A percentile compares a stretch with the other conserved stretches of the same genome.
These are phyloP conservation scores for Danio tinwini DNA, from an alignment of 2,797 vertebrate genomes.

Conservation along the genomic window DNA sequence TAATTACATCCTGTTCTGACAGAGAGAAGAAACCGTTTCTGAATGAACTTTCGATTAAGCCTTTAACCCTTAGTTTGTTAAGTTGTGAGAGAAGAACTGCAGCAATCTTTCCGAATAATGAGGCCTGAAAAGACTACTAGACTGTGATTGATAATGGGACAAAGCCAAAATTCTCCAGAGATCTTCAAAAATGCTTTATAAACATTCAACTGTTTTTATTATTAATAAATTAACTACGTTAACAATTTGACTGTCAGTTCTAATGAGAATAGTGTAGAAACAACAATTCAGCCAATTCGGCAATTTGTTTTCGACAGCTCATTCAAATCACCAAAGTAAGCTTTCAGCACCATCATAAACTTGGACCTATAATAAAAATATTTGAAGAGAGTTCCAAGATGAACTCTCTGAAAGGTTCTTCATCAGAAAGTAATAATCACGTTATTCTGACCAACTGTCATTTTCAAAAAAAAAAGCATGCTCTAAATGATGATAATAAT, in stretches of 20 bases:
- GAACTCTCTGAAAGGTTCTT: constrained; percentile 6
- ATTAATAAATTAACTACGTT: background rate
- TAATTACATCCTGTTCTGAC: constrained; percentile 14
- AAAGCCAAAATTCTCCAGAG: background rate
- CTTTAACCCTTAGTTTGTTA: background rate
- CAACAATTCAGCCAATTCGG: constrained; percentile 11
- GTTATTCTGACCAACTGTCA: no score
- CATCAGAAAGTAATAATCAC: constrained; percentile 16
- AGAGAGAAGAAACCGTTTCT: constrained; percentile 11
- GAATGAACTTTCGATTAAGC: constrained; percentile 2
- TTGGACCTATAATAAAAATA: background rate
- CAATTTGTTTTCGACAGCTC: constrained; percentile 29
- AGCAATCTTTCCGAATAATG: background rate
- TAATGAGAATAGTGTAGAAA: background rate
- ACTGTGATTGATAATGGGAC: background rate
- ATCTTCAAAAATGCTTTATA: background rate
- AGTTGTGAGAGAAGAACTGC: background rate
- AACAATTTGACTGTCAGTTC: background rate
- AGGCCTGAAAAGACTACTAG: background rate
- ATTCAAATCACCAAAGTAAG: constrained; percentile 17
- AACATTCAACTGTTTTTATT: background rate
- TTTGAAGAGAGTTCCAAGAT: constrained; percentile 8
- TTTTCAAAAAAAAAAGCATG: no score
- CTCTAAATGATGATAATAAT: no score
- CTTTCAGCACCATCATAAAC: constrained; percentile 9